Evolutionary conservation across 2,797 vertebrate genomes (phyloP), one percentile per base, ranked within the genome.

Genomic region (Hydrocynus forskahlii): DNA sequence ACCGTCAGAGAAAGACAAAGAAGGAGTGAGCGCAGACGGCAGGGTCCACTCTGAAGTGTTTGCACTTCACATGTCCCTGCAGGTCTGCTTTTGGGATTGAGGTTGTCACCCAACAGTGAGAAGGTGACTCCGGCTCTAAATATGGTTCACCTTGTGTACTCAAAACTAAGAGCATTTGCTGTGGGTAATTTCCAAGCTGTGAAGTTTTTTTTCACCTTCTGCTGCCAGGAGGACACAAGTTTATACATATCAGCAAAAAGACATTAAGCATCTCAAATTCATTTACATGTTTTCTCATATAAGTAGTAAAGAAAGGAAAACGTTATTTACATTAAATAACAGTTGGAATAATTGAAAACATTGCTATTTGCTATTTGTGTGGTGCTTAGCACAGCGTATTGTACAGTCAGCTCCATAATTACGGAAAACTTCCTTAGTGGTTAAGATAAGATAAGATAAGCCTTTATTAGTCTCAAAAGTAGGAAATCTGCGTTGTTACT

Each of bases 61-160:
- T 79, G 81, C 59, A 83, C 81, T 85, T 87, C 81, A 81, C 86
- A 87, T 55, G 52, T 35, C 74, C 59, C 64, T 77, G 80, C 17
- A 78, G 76, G 43, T 82, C 75, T 38, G 69, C 43, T 75, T 83
- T 69, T 38, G 62, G 75, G 69, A 59, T 83, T 78, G 79, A 83
- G 73, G 64, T 82, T 68, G 45, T 85, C 86, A 85, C 78, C 85
- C 83, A 80, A 81, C 80, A 55, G 83, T 69, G 69, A 87, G 78
- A 81, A 57, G 67, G 38, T 82, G 84, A 82, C 76, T 78, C 69
- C 60, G 78, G 74, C 54, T 76, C 68, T 59, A 63, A 80, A 80
- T 38, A 72, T 29, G 79, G 52, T 55, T 25, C 63, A 59, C 68
- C 60, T 70, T 64, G 75, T 79, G 76, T 75, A 10, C 57, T 4